Percentiles rank a stretch among this genome's conserved stretches.
Evolutionary conservation across 2,797 vertebrate species (phyloP).

Genomic region (Loriculus beryllinus): DNA sequence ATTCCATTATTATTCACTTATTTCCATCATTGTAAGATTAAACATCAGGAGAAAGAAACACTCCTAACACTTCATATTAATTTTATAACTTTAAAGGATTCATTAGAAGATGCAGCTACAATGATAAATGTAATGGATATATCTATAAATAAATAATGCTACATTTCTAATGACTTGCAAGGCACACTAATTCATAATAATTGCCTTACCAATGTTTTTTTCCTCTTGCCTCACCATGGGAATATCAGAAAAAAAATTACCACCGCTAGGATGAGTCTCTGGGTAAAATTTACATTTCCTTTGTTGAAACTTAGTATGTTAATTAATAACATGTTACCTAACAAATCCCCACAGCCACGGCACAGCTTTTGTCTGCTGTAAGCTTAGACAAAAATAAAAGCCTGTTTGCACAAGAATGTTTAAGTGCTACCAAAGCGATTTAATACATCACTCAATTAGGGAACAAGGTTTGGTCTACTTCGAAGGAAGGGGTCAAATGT

Average conservation of each 20-base stretch:
- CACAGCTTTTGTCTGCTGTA: not conserved
- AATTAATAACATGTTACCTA: not conserved
- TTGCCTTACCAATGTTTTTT: not conserved
- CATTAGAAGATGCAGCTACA: not conserved
- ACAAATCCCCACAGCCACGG: not conserved
- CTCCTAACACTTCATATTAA: not conserved
- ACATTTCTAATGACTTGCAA: constrained; percentile 2
- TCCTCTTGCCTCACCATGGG: not conserved
- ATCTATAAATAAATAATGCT: constrained; percentile 13
- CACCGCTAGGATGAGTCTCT: not conserved
- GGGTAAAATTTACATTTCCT: constrained; percentile 3
- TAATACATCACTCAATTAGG: not conserved
- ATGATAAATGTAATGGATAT: not conserved
- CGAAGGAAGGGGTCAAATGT: not conserved
- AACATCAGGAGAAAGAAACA: not conserved
- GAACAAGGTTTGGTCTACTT: not conserved
- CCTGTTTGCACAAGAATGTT: not conserved
- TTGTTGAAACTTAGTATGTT: not conserved
- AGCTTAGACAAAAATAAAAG: not conserved
- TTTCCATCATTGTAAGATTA: not conserved
- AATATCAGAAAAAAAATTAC: constrained; percentile 15
- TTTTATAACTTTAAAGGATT: not conserved
- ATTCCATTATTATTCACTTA: constrained; percentile 3
- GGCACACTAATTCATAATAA: not conserved
- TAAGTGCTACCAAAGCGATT: not conserved